phyloP scores from a whole-genome alignment of 2,113 vertebrate species.

The Hippolais icterina region DNA sequence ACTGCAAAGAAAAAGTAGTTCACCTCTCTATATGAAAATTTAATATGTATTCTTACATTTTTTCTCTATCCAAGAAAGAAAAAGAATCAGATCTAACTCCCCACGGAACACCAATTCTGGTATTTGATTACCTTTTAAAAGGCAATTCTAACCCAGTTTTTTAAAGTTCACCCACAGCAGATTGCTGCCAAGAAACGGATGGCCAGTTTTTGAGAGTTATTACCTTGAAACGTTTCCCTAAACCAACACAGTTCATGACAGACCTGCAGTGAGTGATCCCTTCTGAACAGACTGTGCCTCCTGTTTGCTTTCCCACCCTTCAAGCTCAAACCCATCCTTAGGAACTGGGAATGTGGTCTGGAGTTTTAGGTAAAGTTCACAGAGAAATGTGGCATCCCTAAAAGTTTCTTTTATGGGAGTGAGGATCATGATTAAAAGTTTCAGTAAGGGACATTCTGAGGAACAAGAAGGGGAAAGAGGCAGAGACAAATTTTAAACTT shows the following conservation, averaged over 20 bases:
- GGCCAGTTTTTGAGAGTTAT: not conserved
- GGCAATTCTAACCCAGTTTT: not conserved
- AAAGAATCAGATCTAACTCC: not conserved
- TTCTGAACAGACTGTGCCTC: not conserved
- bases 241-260: conserved; percentile 10
- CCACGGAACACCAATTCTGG: not conserved
- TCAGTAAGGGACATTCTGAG: not conserved
- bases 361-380: not conserved
- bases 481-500: not conserved
- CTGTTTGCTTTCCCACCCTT: not conserved
- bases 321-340: not conserved
- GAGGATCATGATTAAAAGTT: not conserved
- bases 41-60: not conserved
- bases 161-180: not conserved
- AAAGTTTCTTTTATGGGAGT: not conserved
- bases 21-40: not conserved
- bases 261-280: not conserved
- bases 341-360: not conserved
- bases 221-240: not conserved
- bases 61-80: not conserved
- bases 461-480: not conserved
- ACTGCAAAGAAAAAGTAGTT: not conserved
- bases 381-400: not conserved
- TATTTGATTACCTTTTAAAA: not conserved
- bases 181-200: not conserved